Evolutionary conservation across 1,140 invertebrate species (phyloP).

Genomic region (Brevipalpus yothersi): DNA sequence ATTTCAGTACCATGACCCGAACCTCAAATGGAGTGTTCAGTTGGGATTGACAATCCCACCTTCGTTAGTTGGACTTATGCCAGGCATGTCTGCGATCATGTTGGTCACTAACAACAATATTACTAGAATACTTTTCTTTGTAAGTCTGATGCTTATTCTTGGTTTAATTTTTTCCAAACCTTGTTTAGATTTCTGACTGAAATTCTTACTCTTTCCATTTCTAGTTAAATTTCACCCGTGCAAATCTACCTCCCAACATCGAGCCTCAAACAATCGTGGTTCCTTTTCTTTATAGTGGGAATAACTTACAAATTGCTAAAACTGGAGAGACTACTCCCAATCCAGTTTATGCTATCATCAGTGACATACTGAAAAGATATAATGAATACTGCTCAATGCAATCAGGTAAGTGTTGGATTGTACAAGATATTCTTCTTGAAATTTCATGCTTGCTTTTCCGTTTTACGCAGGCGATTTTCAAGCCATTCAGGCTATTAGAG

Average conservation of each 20-base stretch:
- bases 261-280: slow-evolving; percentile 55
- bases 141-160: slow-evolving; percentile 17
- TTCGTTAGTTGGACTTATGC: slow-evolving; percentile 40
- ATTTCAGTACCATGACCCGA: slow-evolving; percentile 30
- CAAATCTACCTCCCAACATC: slow-evolving; percentile 31
- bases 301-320: slow-evolving; percentile 23
- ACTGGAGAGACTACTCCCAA: not conserved
- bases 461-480: slow-evolving; percentile 37
- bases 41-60: slow-evolving; percentile 74
- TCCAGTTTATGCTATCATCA: not conserved
- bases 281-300: slow-evolving; percentile 69
- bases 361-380: not conserved
- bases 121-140: slow-evolving; percentile 60
- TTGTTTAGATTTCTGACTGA: not conserved
- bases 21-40: slow-evolving; percentile 55
- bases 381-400: slow-evolving; percentile 1
- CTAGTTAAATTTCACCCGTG: slow-evolving; percentile 56
- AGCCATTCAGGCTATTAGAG: slow-evolving; percentile 59
- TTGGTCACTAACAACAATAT: slow-evolving; percentile 33
- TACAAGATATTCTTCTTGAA: not conserved
- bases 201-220: slow-evolving; percentile 14
- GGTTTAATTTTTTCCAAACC: slow-evolving; percentile 20
- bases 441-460: not conserved
- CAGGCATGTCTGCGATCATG: slow-evolving; percentile 54
- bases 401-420: not conserved